A percentile compares a stretch with the other conserved stretches of the same genome.
These are phyloP conservation scores for Plecturocebus donacophilus DNA, from an alignment of 2,113 vertebrate species.

Conservation along the genomic window DNA sequence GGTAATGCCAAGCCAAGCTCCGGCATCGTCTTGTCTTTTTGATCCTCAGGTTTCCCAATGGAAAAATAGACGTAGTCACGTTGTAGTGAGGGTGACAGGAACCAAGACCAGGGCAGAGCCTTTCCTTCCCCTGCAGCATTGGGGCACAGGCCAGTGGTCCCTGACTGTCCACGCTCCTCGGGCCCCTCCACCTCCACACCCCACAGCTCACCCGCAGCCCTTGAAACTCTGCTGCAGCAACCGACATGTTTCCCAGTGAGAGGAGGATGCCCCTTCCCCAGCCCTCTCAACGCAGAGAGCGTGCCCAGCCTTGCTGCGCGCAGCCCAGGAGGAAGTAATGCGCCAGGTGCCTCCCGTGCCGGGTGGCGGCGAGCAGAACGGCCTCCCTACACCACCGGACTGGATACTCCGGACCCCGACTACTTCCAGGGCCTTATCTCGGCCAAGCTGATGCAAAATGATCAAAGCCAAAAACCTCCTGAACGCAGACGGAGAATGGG, in stretches of 20 bases:
- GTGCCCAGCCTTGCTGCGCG: rapidly evolving
- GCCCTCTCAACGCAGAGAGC: rapidly evolving
- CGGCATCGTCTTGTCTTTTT: neutral
- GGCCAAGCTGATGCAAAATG: neutral
- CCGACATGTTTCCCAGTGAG: rapidly evolving
- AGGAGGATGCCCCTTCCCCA: neutral
- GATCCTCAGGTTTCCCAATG: neutral
- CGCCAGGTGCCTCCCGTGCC: rapidly evolving
- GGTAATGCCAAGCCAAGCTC: rapidly evolving
- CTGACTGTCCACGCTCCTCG: rapidly evolving
- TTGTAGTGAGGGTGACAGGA: neutral
- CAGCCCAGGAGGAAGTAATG: neutral
- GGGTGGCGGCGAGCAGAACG: rapidly evolving
- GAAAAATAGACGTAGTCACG: rapidly evolving
- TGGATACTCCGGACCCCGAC: rapidly evolving
- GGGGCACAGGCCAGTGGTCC: neutral
- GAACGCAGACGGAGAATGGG: rapidly evolving
- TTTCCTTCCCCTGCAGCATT: neutral
- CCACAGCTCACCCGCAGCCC: neutral
- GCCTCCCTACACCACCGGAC: rapidly evolving
- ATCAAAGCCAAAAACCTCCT: rapidly evolving
- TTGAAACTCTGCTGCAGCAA: rapidly evolving
- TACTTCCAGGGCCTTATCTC: neutral
- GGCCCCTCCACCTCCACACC: rapidly evolving
- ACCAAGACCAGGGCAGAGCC: rapidly evolving